phyloP scores from a whole-genome alignment of 2,888 invertebrate genomes.

The Parasteatoda lunata region DNA sequence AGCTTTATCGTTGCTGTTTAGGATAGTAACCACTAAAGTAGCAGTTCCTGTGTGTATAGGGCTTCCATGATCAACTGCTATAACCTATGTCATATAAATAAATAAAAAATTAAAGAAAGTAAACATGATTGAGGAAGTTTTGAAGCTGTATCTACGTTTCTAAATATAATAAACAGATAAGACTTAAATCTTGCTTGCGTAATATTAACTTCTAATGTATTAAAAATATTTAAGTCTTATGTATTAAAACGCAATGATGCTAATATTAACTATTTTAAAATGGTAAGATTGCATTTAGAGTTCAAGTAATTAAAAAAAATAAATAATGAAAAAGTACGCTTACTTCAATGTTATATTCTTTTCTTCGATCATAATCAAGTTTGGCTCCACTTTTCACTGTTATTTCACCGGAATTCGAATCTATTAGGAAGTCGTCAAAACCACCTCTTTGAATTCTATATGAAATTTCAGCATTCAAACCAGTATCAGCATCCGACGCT shows the following conservation, averaged over 20 bases:
- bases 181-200: no score
- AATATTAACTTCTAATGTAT: no score
- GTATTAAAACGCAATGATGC: no score
- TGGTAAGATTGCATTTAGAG: no score
- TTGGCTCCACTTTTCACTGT: slow-evolving; percentile 80
- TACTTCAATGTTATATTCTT: slow-evolving; percentile 86
- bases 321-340: not conserved
- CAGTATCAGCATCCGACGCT: slow-evolving; percentile 90
- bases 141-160: no score
- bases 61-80: slow-evolving; percentile 77
- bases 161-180: no score
- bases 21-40: slow-evolving; percentile 84
- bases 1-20: slow-evolving; percentile 90
- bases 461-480: slow-evolving; percentile 86
- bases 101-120: no score
- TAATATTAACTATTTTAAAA: no score
- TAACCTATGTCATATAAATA: slow-evolving; percentile 70
- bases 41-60: slow-evolving; percentile 88
- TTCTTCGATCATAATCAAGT: slow-evolving; percentile 87
- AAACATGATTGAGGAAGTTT: no score
- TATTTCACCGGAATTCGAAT: slow-evolving; percentile 84
- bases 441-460: slow-evolving; percentile 90
- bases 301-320: no score
- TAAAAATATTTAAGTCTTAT: no score
- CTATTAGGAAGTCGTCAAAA: slow-evolving; percentile 88